phyloP scores from a whole-genome alignment of 2,888 invertebrate genomes.

The Microplitis deprimator region DNA sequence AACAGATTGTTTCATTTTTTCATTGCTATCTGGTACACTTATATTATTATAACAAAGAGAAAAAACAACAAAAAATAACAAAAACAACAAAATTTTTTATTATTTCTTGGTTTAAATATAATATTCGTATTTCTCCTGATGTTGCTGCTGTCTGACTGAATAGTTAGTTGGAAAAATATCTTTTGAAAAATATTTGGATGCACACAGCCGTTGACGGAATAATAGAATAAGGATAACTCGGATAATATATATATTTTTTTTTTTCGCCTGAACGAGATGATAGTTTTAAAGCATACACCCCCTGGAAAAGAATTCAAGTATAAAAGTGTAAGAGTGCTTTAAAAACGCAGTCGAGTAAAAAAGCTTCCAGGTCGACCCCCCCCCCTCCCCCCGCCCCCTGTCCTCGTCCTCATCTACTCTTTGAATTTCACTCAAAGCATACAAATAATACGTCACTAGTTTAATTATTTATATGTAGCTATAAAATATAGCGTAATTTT shows the following conservation, averaged over 20 bases:
- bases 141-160: no score
- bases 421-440: neutral
- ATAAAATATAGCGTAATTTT: no score
- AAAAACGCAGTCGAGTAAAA: conserved; percentile 25
- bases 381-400: neutral
- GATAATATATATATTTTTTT: neutral
- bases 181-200: no score
- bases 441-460: neutral
- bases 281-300: conserved; percentile 15
- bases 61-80: no score
- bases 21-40: no score
- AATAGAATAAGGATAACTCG: neutral
- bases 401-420: no score
- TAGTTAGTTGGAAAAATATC: no score
- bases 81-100: no score
- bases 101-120: no score
- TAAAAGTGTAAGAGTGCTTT: conserved; percentile 1
- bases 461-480: no score
- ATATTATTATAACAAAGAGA: no score
- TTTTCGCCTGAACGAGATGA: neutral
- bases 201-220: neutral
- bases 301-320: conserved; percentile 6
- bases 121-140: no score
- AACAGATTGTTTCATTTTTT: neutral
- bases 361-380: conserved; percentile 13